Conservation (phyloP, 2,888 invertebrate genomes). For the Eulithis prunata region DNA sequence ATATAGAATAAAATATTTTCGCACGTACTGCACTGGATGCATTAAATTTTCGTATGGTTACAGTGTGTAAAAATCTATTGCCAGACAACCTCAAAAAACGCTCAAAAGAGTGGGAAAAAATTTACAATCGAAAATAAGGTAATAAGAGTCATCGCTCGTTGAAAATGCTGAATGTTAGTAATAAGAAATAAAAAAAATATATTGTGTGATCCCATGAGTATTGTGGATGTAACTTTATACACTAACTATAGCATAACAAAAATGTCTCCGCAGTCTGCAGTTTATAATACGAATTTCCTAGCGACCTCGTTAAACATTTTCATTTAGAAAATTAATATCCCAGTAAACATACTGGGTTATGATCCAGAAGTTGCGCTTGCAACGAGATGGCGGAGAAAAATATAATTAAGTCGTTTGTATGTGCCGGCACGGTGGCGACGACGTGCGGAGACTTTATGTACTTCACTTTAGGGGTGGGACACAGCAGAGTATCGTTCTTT, state of each 20-base stretch:
- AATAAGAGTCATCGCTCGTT: too few relatives aligned
- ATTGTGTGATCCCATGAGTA: too few relatives aligned
- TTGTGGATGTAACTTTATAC: too few relatives aligned
- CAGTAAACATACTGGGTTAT: conserved; percentile 30
- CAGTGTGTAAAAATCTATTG: too few relatives aligned
- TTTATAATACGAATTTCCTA: conserved; percentile 13
- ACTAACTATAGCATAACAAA: conserved; percentile 4
- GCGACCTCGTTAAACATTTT: conserved; percentile 34
- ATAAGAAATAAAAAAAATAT: too few relatives aligned
- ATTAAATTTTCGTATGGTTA: too few relatives aligned
- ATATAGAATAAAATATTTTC: too few relatives aligned
- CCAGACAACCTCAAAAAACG: too few relatives aligned
- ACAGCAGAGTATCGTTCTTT: not conserved
- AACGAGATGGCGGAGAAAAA: conserved; percentile 43
- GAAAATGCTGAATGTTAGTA: too few relatives aligned
- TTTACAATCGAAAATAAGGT: too few relatives aligned
- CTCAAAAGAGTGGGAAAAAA: too few relatives aligned
- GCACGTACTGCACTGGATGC: too few relatives aligned
- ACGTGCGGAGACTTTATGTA: conserved; percentile 62
- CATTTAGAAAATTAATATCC: conserved; percentile 28
- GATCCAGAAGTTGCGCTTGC: conserved; percentile 37
- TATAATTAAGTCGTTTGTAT: conserved; percentile 78
- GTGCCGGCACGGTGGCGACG: conserved; percentile 68
- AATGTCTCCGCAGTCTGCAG: conserved; percentile 1
- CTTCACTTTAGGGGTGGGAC: conserved; percentile 41